Evolutionary conservation across 1,140 invertebrate species (phyloP).

Genomic region (Rhyacophila brunnea): DNA sequence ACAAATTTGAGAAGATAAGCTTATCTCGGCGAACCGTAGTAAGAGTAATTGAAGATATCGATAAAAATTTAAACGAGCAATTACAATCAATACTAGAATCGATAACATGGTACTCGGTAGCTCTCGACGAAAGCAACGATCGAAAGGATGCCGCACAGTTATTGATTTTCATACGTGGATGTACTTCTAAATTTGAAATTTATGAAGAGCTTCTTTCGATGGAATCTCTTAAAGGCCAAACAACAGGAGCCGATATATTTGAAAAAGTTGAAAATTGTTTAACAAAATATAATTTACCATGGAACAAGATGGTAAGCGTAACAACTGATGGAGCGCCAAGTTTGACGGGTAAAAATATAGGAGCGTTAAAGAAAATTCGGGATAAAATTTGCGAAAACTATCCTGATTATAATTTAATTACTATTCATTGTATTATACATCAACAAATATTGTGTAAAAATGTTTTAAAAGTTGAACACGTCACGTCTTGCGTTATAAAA

Average conservation of each 20-base stretch:
- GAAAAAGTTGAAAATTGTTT: conserved; percentile 7
- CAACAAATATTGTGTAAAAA: conserved; percentile 1
- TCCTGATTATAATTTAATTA: conserved; percentile 5
- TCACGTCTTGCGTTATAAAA: no score
- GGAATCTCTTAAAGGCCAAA: conserved; percentile 5
- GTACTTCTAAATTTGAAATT: conserved; percentile 11
- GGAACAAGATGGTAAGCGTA: neutral
- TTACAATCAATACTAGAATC: conserved; percentile 7
- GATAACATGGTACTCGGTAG: conserved; percentile 8
- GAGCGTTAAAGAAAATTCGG: conserved; percentile 5
- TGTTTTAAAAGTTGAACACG: conserved; percentile 9
- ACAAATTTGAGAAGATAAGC: conserved; percentile 6
- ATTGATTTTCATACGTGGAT: conserved; percentile 4
- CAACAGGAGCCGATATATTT: conserved; percentile 4
- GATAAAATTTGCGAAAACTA: conserved; percentile 1
- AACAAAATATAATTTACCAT: conserved; percentile 3
- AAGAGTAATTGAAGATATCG: neutral
- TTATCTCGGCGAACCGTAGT: conserved; percentile 5
- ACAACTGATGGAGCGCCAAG: neutral
- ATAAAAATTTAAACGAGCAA: no score
- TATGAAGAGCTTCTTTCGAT: conserved; percentile 7
- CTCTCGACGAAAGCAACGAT: conserved; percentile 3
- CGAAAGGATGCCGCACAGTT: conserved; percentile 2
- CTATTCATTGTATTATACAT: no score
- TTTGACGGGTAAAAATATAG: conserved; percentile 3